Conservation (phyloP, 2,888 invertebrate genomes). For the Troides aeacus region DNA sequence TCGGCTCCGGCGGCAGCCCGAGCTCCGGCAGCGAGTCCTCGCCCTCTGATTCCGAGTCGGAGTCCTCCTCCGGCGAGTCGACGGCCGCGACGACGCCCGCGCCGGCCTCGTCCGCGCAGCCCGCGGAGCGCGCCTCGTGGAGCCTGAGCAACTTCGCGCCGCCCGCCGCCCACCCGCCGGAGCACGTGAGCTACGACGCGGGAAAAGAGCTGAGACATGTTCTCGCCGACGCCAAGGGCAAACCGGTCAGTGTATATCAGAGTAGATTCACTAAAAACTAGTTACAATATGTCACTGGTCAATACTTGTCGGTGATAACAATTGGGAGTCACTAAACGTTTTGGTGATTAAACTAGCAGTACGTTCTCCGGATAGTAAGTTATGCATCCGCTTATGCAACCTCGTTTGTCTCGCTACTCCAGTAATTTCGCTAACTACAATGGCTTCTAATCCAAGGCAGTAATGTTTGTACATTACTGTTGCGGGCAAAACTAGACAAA, state of each 20-base stretch:
- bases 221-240: slow-evolving; percentile 75
- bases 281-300: no score
- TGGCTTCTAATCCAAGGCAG: no score
- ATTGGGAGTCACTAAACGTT: no score
- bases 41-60: slow-evolving; percentile 82
- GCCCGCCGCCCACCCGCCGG: slow-evolving; percentile 57
- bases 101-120: slow-evolving; percentile 62
- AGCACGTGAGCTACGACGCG: slow-evolving; percentile 73
- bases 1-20: slow-evolving; percentile 69
- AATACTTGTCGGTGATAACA: no score
- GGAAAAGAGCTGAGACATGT: slow-evolving; percentile 79
- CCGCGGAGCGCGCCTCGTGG: slow-evolving; percentile 74
- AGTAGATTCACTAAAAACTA: no score
- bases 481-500: no score
- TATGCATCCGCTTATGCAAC: no score
- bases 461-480: no score
- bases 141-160: slow-evolving; percentile 69
- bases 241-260: slow-evolving; percentile 56
- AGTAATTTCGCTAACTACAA: no score
- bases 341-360: no score
- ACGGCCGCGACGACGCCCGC: slow-evolving; percentile 46
- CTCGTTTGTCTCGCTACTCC: no score
- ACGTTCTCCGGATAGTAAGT: no score
- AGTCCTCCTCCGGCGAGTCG: slow-evolving; percentile 79
- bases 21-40: slow-evolving; percentile 80